Conservation (phyloP, 2,797 vertebrate genomes). For the Agapornis canus region DNA sequence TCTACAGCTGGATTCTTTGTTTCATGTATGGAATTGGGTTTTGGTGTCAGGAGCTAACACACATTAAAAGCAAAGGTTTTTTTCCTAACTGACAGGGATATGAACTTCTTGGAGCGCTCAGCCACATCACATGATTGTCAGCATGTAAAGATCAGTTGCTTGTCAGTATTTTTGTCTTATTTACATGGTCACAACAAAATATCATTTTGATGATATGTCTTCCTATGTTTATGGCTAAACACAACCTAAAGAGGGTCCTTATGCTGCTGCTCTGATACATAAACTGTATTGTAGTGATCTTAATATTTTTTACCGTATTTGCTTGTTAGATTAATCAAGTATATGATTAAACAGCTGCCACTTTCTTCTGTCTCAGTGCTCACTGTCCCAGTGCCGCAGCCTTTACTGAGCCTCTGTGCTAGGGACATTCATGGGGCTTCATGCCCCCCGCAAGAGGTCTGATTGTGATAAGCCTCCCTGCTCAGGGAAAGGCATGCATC, state of each 20-base stretch:
- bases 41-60: background rate
- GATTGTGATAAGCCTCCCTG: rapidly evolving
- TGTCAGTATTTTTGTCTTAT: background rate
- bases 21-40: background rate
- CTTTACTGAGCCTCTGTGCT: background rate
- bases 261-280: background rate
- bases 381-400: background rate
- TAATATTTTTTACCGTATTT: background rate
- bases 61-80: background rate
- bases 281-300: background rate
- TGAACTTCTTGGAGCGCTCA: background rate
- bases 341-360: background rate
- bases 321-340: background rate
- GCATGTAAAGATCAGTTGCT: background rate
- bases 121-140: background rate
- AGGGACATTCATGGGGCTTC: background rate
- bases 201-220: background rate
- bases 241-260: background rate
- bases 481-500: rapidly evolving
- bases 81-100: background rate
- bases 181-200: background rate
- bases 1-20: background rate
- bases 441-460: too few relatives aligned
- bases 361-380: background rate
- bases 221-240: background rate